A percentile compares a stretch with the other conserved stretches of the same genome.
phyloP scores from a whole-genome alignment of 2,113 vertebrate genomes.

The Pygoscelis antarcticus region DNA sequence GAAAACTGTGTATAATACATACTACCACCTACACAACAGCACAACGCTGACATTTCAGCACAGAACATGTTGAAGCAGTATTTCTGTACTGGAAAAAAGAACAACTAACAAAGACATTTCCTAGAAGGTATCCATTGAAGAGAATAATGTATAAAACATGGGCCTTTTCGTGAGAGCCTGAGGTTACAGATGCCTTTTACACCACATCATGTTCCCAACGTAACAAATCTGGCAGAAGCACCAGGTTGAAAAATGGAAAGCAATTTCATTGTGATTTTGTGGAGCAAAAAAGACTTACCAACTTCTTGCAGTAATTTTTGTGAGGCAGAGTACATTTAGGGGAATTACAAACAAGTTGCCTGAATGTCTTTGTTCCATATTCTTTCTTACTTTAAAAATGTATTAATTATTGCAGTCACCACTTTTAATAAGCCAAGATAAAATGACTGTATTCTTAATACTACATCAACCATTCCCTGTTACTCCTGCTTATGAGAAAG shows the following conservation, averaged over 20 bases:
- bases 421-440: background rate
- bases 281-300: background rate
- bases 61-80: conserved; percentile 59
- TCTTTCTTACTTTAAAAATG: background rate
- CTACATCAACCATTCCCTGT: background rate
- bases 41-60: conserved; percentile 65
- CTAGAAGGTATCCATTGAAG: conserved; percentile 57
- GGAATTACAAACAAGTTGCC: background rate
- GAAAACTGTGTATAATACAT: conserved; percentile 68
- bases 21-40: conserved; percentile 70
- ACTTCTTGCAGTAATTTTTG: conserved; percentile 23
- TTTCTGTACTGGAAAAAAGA: conserved; percentile 53
- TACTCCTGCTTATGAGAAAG: background rate
- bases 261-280: conserved; percentile 2
- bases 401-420: background rate
- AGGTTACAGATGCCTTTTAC: conserved; percentile 67
- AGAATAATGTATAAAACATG: conserved; percentile 62
- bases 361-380: background rate
- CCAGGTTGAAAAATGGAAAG: conserved; percentile 35
- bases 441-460: background rate
- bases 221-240: conserved; percentile 40
- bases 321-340: background rate
- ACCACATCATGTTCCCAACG: conserved; percentile 48
- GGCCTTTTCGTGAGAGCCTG: conserved; percentile 49
- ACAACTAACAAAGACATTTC: conserved; percentile 63